Evolutionary conservation across 64 coral and sea anemone species (phyloP).

Genomic region (Platygyra sinensis): DNA sequence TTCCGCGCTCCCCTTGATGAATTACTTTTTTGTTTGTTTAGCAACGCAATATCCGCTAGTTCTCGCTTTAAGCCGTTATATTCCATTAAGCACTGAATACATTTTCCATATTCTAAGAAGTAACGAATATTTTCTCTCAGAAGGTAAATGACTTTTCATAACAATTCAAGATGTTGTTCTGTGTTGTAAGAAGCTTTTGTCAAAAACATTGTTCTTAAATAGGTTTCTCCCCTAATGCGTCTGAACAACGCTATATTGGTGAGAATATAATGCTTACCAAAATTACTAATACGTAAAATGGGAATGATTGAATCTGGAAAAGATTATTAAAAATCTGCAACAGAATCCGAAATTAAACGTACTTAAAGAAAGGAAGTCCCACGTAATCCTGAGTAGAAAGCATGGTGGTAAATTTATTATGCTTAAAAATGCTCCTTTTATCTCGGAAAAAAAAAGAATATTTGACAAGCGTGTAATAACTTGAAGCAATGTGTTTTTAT

Average conservation of each 20-base stretch:
- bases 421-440: not conserved
- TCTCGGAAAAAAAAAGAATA: not conserved
- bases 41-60: not conserved
- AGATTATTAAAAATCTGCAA: not conserved
- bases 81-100: not conserved
- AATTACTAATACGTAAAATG: not conserved
- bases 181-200: not conserved
- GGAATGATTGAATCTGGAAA: not conserved
- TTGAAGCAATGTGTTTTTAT: not conserved
- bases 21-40: slow-evolving; percentile 12
- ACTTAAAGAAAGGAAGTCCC: not conserved
- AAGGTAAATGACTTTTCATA: not conserved
- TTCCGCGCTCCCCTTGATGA: not conserved
- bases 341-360: not conserved
- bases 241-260: not conserved
- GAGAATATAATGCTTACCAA: not conserved
- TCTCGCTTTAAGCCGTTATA: not conserved
- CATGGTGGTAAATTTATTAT: not conserved
- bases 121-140: not conserved
- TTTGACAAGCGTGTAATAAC: not conserved
- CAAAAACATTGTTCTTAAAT: not conserved
- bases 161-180: not conserved
- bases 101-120: not conserved
- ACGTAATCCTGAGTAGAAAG: not conserved
- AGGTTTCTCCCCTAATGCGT: not conserved